Base-by-base conservation (phyloP, 2,888 invertebrate species). In the Oxyteleia sp. region DNA sequence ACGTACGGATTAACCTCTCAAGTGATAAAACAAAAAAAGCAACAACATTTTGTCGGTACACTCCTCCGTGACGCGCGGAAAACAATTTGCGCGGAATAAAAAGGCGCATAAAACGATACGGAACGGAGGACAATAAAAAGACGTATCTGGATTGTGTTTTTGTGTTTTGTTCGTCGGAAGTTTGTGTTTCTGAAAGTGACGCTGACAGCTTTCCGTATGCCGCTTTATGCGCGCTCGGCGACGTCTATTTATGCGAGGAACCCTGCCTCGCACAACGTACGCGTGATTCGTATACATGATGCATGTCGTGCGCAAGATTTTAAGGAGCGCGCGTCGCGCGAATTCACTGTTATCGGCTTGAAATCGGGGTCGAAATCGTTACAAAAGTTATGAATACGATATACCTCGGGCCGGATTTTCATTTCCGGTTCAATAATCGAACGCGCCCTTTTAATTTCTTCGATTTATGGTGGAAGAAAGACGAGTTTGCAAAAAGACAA, bases 261-360 rank as follows among this genome's bases (percentile, higher is more conserved):
- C 51, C 41, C 32, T 13, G 11, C 5, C 38, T 26, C 41, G 23
- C 26, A 47, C 11, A 4, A 26, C 23, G 64, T 66, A 66, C 47
- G 57, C 66, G 75, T 66, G 66, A 75, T 75, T 66, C 75, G 75
- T 66, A 49, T 75, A 57, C 75, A 20, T 29, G 66, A 75, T 66
- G 75, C 57, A 49, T 11, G 66, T 47, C 55, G 74, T 38, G 64
- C 64, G 55, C 75, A 10, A 63, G 72, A 74, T 74, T 74, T 74
- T 74, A 74, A 74, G 72, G 63, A 63, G 45, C 57, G 55, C 43
- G 5, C 26, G 26, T 26, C 26, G 5, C 5, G 5, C 66, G 13
- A 38, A 45, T 51, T 45, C 26, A 45, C 32, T 15, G 13, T 45
- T 47, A 13, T 38, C 13, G 18, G 20, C n/a, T 8, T 8, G n/a